Percentiles rank a stretch among this genome's conserved stretches.
These are phyloP conservation scores for Trissolcus brochymenae DNA, from an alignment of 2,888 invertebrate genomes.

Conservation along the genomic window DNA sequence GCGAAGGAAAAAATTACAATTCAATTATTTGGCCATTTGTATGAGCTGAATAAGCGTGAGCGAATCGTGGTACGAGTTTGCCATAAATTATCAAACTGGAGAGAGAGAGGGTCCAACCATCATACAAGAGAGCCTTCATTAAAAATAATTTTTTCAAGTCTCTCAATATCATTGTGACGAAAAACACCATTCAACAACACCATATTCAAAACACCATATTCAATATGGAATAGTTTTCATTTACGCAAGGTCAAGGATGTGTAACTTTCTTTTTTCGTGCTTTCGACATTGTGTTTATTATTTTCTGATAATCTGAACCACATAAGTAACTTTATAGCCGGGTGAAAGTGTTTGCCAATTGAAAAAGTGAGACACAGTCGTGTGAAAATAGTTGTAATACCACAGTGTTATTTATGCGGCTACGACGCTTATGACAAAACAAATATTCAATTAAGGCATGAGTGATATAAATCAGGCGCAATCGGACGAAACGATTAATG, in stretches of 20 bases:
- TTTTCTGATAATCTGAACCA: constrained; percentile 14
- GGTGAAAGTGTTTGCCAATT: constrained; percentile 26
- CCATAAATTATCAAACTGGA: constrained; percentile 8
- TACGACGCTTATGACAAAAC: constrained; percentile 16
- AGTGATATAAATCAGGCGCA: constrained; percentile 13
- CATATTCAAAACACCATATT: too few species aligned
- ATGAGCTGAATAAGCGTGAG: background rate
- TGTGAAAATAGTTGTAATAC: constrained; percentile 39
- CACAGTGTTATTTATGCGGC: constrained; percentile 21
- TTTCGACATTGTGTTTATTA: constrained; percentile 12
- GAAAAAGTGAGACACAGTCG: constrained; percentile 6
- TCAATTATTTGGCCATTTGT: constrained; percentile 1
- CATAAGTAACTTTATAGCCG: constrained; percentile 10
- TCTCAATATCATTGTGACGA: background rate
- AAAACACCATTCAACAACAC: constrained; percentile 7
- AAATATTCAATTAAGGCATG: constrained; percentile 2
- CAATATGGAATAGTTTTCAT: constrained; percentile 41
- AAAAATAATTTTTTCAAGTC: constrained; percentile 12
- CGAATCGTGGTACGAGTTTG: background rate
- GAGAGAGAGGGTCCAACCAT: background rate
- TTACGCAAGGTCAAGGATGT: constrained; percentile 45
- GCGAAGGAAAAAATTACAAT: too few species aligned
- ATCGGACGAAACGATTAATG: too few species aligned
- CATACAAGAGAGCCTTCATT: constrained; percentile 12
- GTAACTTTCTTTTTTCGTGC: constrained; percentile 29